Percentiles rank a stretch among this genome's conserved stretches.
Evolutionary conservation across 2,113 vertebrate species (phyloP).

Genomic region (Grammomys surdaster): DNA sequence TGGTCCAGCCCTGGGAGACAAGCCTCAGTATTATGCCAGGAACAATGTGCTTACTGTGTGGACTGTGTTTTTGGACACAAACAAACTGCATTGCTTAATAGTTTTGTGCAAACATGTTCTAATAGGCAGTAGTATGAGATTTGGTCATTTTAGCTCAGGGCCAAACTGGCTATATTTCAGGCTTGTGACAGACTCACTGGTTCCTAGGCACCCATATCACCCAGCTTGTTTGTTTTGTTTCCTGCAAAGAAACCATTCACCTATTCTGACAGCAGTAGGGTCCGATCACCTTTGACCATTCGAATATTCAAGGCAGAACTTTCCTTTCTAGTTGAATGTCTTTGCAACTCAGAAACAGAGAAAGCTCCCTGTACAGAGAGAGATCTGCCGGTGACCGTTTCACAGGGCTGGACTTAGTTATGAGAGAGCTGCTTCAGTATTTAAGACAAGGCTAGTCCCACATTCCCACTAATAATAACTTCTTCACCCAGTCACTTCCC

Average conservation of each 20-base stretch:
- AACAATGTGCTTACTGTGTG: constrained; percentile 71
- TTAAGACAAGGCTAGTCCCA: not conserved
- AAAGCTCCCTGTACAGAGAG: not conserved
- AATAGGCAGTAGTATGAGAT: constrained; percentile 64
- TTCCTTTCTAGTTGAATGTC: not conserved
- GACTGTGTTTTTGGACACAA: constrained; percentile 60
- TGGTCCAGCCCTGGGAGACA: constrained; percentile 26
- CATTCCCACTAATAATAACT: constrained; percentile 59
- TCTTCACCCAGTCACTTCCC: constrained; percentile 42
- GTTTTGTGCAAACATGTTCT: constrained; percentile 76
- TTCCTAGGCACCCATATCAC: constrained; percentile 49
- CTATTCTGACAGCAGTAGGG: not conserved
- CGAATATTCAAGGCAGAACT: constrained; percentile 19
- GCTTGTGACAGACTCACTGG: constrained; percentile 26
- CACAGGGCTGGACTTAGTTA: constrained; percentile 31
- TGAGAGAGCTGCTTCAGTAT: constrained; percentile 17
- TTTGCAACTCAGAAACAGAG: constrained; percentile 27
- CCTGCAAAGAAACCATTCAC: not conserved
- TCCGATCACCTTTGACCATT: not conserved
- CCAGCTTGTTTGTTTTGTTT: constrained; percentile 21
- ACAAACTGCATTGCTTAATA: constrained; percentile 68
- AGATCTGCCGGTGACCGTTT: not conserved
- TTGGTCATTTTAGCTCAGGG: constrained; percentile 75
- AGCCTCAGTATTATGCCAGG: not conserved
- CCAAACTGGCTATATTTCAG: constrained; percentile 70